Evolutionary conservation across 2,888 invertebrate genomes (phyloP), one percentile per base, ranked within the genome.

Genomic region (Thysanoteuthis rhombus): DNA sequence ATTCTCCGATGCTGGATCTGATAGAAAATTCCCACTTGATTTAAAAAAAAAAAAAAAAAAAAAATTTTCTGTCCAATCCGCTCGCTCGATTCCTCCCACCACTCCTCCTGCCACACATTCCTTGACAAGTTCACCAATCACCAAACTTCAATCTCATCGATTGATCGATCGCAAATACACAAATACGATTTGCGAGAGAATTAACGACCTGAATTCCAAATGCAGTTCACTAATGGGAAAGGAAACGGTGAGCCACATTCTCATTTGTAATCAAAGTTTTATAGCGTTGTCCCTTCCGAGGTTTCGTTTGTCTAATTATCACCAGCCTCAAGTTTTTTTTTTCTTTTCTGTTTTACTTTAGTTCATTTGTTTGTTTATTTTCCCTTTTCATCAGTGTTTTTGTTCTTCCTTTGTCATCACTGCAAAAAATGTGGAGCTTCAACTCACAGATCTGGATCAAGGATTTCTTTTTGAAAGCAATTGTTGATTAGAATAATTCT

Each of bases 131-230:
- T 75, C n/a, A 36, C n/a, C 75, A 19, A 36, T 75, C n/a, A 36
- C 75, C 75, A 75, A 75, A 75, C 75, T 75, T 75, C 75, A 75
- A 75, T 75, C 16, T 75, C 75, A 75, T 75, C 75, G 75, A 75
- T 75, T 25, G 16, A 10, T 75, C n/a, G n/a, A n/a, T n/a, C 58
- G 25, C 28, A 32, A 28, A 58, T 32, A 58, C 52, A 52, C 22
- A 52, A 52, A 52, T 52, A 52, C 25, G n/a, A 75, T 75, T n/a
- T 75, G 75, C n/a, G 10, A 4, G n/a, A 36, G 75, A 75, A 75
- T 75, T 75, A 75, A 75, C 75, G 75, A 75, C n/a, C 75, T 75
- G 75, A n/a, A n/a, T 75, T 75, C 75, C 75, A 75, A 75, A 75
- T 36, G 75, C 75, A 36, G 75, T 75, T 75, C 75, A 75, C 75